phyloP scores from a whole-genome alignment of 1,140 invertebrate genomes.

The Phthorimaea operculella region DNA sequence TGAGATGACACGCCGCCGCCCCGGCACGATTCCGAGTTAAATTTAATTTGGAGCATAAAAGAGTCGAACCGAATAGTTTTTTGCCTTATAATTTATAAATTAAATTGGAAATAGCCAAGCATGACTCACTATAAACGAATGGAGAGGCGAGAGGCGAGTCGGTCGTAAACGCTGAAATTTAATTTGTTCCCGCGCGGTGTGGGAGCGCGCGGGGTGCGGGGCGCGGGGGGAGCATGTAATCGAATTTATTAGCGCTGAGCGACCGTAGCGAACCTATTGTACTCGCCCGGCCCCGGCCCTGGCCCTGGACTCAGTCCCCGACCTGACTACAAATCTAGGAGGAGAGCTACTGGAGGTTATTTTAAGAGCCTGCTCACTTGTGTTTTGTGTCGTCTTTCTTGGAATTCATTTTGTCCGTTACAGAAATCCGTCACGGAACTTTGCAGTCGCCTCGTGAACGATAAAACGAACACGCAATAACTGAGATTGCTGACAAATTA shows the following conservation, averaged over 20 bases:
- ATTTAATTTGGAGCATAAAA: not conserved
- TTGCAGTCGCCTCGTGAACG: too few species aligned
- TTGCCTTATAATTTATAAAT: not conserved
- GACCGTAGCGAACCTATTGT: not conserved
- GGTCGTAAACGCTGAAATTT: constrained; percentile 7
- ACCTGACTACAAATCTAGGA: too few species aligned
- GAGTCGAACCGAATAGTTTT: not conserved
- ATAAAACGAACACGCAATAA: too few species aligned
- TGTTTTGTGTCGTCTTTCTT: too few species aligned
- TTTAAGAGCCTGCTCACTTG: too few species aligned
- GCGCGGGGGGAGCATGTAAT: not conserved
- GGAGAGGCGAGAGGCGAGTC: not conserved
- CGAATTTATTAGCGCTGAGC: not conserved
- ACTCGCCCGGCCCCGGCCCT: not conserved
- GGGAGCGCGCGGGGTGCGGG: not conserved
- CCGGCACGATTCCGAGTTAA: not conserved
- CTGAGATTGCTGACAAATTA: too few species aligned
- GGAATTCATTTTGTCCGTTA: too few species aligned
- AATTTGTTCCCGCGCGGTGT: constrained; percentile 9
- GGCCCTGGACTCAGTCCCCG: too few species aligned
- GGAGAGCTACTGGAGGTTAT: too few species aligned
- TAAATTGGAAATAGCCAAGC: not conserved
- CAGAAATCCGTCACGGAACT: too few species aligned
- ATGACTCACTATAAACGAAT: not conserved
- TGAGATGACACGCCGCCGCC: not conserved